Conservation (phyloP, 2,888 invertebrate genomes). For the Carabus problematicus region DNA sequence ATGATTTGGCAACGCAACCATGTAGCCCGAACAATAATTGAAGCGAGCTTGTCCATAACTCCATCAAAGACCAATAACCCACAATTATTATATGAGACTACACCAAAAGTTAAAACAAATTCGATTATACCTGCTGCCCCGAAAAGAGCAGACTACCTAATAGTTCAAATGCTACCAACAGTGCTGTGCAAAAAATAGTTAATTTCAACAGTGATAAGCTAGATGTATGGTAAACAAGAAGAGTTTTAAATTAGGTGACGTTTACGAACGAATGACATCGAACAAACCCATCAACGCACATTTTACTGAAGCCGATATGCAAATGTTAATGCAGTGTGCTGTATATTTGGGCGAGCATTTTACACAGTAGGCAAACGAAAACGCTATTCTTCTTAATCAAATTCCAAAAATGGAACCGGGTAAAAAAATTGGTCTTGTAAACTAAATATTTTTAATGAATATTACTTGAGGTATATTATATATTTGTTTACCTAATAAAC, state of each 20-base stretch:
- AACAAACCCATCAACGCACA: conserved; percentile 63
- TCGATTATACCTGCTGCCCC: conserved; percentile 25
- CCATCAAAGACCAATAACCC: conserved; percentile 48
- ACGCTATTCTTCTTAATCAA: conserved; percentile 55
- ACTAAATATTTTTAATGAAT: neutral
- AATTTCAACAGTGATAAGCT: conserved; percentile 30
- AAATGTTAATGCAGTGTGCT: conserved; percentile 69
- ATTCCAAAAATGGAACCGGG: conserved; percentile 50
- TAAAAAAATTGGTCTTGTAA: conserved; percentile 42
- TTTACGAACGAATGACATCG: conserved; percentile 65
- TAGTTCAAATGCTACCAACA: conserved; percentile 13
- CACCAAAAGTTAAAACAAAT: conserved; percentile 58
- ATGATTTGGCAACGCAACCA: neutral
- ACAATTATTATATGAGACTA: conserved; percentile 62
- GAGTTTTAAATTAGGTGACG: conserved; percentile 63
- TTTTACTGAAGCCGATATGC: conserved; percentile 73
- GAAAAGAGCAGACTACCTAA: conserved; percentile 30
- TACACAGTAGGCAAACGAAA: conserved; percentile 62
- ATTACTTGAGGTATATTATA: too few relatives aligned
- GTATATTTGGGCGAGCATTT: conserved; percentile 65
- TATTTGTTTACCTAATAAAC: too few relatives aligned
- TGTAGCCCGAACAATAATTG: conserved; percentile 49
- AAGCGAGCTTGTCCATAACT: conserved; percentile 50
- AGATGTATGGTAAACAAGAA: neutral
- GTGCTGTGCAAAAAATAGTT: conserved; percentile 9